Evolutionary conservation across 2,797 vertebrate species (phyloP), one percentile per base, ranked within the genome.

Genomic region (Notoglanidium macrostoma): DNA sequence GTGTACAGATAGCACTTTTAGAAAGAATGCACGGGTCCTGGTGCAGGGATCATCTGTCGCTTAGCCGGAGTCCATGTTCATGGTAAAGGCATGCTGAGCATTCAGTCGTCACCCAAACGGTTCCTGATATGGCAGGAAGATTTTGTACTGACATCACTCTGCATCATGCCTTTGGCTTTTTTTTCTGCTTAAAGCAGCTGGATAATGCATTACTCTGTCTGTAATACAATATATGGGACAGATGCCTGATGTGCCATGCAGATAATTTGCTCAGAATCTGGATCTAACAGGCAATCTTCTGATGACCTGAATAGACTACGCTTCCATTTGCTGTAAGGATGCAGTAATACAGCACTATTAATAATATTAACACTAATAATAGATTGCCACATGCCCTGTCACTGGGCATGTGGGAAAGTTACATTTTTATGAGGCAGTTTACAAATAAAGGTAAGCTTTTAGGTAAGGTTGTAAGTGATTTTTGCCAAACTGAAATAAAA

Each of bases 21-120:
- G 15, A 85, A 86, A 85, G 87, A 86, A 76, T 84, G 89, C 77
- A 82, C 79, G 14, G 21, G 55, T 54, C 79, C 84, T 59, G 72
- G 83, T 23, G 7, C 61, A 72, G 84, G 82, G 87, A 87, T 90
- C 88, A 73, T 90, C 84, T 89, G 84, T 87, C 88, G 74, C 63
- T 88, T 73, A 57, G 80, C 80, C 86, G 72, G 81, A 90, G 79
- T 88, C 84, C 70, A 83, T 73, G 89, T 87, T 90, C 91, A 91
- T 32, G 73, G 73, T 80, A 84, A 73, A 89, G 90, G 90, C 88
- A 91, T 87, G 77, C 86, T 67, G 61, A 55, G 40, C 74, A 29
- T 89, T 86, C 83, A 80, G 90, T 86, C 57, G 17, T 44, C 77
- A n/a, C 76, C 73, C 49, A 72, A 29, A 51, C 59, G 4, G 54